Base-by-base conservation (phyloP, 2,113 vertebrate species). In the Helogale parvula region DNA sequence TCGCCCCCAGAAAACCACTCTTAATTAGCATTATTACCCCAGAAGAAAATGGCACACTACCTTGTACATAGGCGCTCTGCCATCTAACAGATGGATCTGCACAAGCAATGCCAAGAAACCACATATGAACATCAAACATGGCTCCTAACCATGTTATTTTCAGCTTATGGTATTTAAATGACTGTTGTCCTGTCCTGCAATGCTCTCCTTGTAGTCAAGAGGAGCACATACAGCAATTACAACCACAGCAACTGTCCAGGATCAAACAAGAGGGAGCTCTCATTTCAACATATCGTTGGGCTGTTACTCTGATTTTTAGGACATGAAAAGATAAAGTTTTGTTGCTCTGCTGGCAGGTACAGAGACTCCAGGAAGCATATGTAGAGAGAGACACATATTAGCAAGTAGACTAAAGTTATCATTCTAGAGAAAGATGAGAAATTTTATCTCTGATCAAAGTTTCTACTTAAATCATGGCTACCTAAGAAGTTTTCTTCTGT, bases 61-160 rank as follows among this genome's bases (percentile, higher is more conserved):
- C 52, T 71, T 88, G 17, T 69, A 50, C 27, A 41, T 65, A 25
- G 63, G 96, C 97, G 96, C 57, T 5, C 0, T 41, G 97, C 97
- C 98, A 98, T 96, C 65, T 33, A 96, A 97, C 98, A 98, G 97
- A 98, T 98, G 96, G 96, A 84, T 90, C 57, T 90, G n/a, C 65
- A 86, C 6, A 13, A 1, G 88, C 84, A 27, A 94, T 97, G 93
- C 97, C 97, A 98, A 96, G 68, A 98, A 97, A 97, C 57, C 83
- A 97, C 96, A 97, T 92, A 96, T 94, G 98, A 98, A 97, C 96
- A 98, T 96, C 97, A 97, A 97, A 93, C 25, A 16, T 96, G 71
- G 96, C 96, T 97, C 95, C 83, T 93, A 96, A 93, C 93, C 93
- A 93, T 96, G 93, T 2, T 98, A 90, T 93, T 98, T 98, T 97